Percentiles rank a stretch among this genome's conserved stretches.
Evolutionary conservation across 2,113 vertebrate genomes (phyloP).

Genomic region (Chrysemys picta): DNA sequence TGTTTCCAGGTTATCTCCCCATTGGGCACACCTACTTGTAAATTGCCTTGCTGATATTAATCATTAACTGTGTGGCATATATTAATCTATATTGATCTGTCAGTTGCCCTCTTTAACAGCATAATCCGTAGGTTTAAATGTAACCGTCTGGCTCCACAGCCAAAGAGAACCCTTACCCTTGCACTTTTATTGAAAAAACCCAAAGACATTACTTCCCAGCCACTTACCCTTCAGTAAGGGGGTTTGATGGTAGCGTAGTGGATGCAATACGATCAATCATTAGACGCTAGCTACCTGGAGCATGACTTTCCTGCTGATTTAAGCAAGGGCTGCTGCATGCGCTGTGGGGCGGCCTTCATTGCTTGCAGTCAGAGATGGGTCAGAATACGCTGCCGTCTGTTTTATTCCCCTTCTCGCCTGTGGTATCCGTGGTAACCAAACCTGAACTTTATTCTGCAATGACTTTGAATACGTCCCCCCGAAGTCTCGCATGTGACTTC

Average conservation of each 20-base stretch:
- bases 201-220: not conserved
- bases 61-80: not conserved
- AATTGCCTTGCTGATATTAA: not conserved
- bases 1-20: not conserved
- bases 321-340: no score
- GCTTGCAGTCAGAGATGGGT: not conserved
- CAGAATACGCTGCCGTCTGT: not conserved
- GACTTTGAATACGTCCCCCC: not conserved
- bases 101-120: no score
- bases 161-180: not conserved
- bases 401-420: not conserved
- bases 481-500: not conserved
- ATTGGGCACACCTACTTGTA: not conserved
- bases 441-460: not conserved
- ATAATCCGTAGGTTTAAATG: no score
- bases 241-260: not conserved
- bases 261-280: not conserved
- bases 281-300: not conserved
- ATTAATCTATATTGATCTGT: not conserved
- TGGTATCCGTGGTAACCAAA: not conserved
- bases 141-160: not conserved
- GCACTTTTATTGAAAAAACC: not conserved
- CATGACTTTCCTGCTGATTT: not conserved
- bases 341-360: not conserved
- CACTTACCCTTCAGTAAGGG: not conserved